Evolutionary conservation across 2,797 vertebrate species (phyloP).

Genomic region (Tangara arthus): DNA sequence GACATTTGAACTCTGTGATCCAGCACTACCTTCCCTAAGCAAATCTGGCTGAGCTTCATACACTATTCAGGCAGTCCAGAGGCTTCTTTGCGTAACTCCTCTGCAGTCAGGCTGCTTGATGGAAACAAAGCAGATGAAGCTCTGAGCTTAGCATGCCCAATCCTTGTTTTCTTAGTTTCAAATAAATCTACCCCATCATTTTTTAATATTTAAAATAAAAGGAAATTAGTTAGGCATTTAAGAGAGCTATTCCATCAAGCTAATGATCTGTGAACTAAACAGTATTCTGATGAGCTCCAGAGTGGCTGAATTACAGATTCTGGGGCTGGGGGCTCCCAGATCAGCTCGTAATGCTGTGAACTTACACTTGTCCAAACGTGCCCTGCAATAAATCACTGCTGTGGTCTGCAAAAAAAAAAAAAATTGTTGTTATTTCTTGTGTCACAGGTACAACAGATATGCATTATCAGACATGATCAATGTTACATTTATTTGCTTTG

Average conservation of each 20-base stretch:
- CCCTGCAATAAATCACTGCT: background rate
- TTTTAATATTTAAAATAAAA: constrained; percentile 3
- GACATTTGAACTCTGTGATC: background rate
- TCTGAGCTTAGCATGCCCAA: background rate
- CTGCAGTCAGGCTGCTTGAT: background rate
- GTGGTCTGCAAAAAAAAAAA: background rate
- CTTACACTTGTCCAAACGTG: background rate
- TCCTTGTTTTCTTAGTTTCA: background rate
- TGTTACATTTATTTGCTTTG: background rate
- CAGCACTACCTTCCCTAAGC: background rate
- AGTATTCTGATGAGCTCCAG: background rate
- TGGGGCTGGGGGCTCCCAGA: background rate
- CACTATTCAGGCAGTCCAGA: background rate
- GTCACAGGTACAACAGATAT: background rate
- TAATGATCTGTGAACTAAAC: background rate
- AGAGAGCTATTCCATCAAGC: background rate
- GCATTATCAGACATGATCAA: background rate
- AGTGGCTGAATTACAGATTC: background rate
- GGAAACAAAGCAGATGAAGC: background rate
- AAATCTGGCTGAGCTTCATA: background rate
- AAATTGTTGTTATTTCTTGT: background rate
- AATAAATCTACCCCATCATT: background rate
- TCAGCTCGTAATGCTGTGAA: background rate
- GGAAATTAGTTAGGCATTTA: background rate
- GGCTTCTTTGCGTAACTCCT: background rate